These are phyloP conservation scores for Astur gentilis DNA, from an alignment of 2,113 vertebrate species.

Conservation along the genomic window DNA sequence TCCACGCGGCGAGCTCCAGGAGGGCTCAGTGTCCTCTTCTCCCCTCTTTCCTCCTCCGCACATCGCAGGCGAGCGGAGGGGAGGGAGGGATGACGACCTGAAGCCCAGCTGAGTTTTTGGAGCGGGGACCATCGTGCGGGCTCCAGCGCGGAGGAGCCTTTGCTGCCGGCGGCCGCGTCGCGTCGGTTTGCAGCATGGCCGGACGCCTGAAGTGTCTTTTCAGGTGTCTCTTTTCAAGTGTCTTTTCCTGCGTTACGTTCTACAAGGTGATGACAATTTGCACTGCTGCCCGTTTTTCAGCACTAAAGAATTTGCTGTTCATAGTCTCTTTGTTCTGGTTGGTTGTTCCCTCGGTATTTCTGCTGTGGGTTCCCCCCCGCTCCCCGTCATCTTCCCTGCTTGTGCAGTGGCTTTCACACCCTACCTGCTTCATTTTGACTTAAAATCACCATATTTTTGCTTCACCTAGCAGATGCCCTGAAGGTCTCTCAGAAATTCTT, in stretches of 20 bases:
- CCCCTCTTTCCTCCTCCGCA: not conserved
- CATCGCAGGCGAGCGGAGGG: fast-evolving
- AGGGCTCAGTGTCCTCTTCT: not conserved
- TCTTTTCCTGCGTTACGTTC: not conserved
- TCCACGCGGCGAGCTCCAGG: fast-evolving
- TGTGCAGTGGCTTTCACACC: not conserved
- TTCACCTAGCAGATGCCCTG: not conserved
- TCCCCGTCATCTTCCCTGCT: not conserved
- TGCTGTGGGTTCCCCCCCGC: fast-evolving
- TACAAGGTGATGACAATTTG: not conserved
- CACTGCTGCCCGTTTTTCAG: not conserved
- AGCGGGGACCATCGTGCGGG: fast-evolving
- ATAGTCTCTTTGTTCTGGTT: not conserved
- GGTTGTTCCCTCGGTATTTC: not conserved
- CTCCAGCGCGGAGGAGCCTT: not conserved
- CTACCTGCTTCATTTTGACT: not conserved
- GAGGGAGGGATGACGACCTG: not conserved
- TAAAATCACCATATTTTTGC: not conserved
- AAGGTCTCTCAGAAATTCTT: not conserved
- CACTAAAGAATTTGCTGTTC: not conserved
- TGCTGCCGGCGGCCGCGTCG: not conserved
- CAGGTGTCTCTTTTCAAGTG: no score
- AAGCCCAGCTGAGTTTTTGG: not conserved
- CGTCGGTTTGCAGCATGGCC: not conserved
- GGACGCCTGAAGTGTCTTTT: fast-evolving